Percentiles rank a stretch among this genome's conserved stretches.
Evolutionary conservation across 2,888 invertebrate genomes (phyloP).

Genomic region (Apoderus coryli): DNA sequence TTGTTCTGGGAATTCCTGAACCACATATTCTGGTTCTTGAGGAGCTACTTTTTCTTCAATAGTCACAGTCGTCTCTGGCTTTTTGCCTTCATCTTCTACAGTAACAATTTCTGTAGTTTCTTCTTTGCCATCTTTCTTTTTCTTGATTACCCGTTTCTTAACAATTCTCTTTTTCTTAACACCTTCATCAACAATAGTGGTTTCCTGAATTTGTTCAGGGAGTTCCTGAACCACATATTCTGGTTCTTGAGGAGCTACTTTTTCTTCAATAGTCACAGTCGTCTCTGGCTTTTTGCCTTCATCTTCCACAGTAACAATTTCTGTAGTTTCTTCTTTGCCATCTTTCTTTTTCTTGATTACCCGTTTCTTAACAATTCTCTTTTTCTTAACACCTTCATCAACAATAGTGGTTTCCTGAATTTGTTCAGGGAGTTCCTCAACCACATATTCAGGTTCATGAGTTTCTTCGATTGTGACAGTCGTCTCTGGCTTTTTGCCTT

Average conservation of each 20-base stretch:
- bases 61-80: conserved; percentile 15
- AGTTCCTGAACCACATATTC: conserved; percentile 18
- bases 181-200: conserved; percentile 21
- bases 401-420: conserved; percentile 20
- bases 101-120: conserved; percentile 31
- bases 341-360: conserved; percentile 23
- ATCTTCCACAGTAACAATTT: conserved; percentile 27
- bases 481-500: conserved; percentile 25
- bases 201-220: conserved; percentile 18
- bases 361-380: conserved; percentile 24
- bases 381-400: conserved; percentile 21
- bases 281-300: conserved; percentile 24
- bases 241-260: conserved; percentile 16
- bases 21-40: conserved; percentile 15
- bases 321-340: conserved; percentile 24
- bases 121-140: conserved; percentile 18
- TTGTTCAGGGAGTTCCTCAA: conserved; percentile 24
- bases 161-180: conserved; percentile 22
- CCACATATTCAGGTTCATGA: conserved; percentile 22
- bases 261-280: conserved; percentile 23
- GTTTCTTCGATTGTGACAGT: conserved; percentile 20
- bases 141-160: conserved; percentile 20
- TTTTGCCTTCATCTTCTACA: conserved; percentile 21
- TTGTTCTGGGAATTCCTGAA: conserved; percentile 26
- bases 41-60: conserved; percentile 11